Evolutionary conservation across 1,140 invertebrate genomes (phyloP), one percentile per base, ranked within the genome.

Genomic region (Trichoplusia ni): DNA sequence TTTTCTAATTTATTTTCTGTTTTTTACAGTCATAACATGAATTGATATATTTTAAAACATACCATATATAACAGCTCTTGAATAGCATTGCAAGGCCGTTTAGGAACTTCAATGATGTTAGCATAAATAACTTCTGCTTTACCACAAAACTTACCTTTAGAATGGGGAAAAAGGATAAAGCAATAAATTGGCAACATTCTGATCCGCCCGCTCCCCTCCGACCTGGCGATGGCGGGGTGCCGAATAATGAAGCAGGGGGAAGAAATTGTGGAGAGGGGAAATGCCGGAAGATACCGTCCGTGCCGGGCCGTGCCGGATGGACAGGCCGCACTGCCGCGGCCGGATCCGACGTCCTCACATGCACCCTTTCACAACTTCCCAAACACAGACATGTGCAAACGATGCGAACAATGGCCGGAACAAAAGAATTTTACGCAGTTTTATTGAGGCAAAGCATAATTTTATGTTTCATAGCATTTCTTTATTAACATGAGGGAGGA

Each of bases 171-270:
- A 0, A 2, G 18, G 21, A 7, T 19, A 2, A 16, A 35, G 18
- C 9, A 23, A 16, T 9, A 67, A 65, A 73, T 65, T 81, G 77
- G 82, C 81, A 84, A 82, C 78, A 68, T 73, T 38, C 21, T 27
- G 8, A 11, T 54, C 60, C 79, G 47, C 78, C 82, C 82, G 72
- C 78, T 53, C 84, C 83, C 79, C 82, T 77, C 59, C 83, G 79
- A 85, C 82, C 82, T 75, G 73, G 54, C n/a, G n/a, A n/a, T n/a
- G n/a, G 75, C 67, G 63, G 54, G 70, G 75, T 75, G 49, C 65
- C 70, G 71, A 73, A 79, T 81, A 85, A 84, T 77, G 77, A 79
- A 79, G 71, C 79, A 65, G 73, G 77, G 79, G 73, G 75, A 74
- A 75, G 67, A 67, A 69, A 66, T 76, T 70, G 70, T 71, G 72